Evolutionary conservation across 2,797 vertebrate species (phyloP).

Genomic region (Falco rusticolus): DNA sequence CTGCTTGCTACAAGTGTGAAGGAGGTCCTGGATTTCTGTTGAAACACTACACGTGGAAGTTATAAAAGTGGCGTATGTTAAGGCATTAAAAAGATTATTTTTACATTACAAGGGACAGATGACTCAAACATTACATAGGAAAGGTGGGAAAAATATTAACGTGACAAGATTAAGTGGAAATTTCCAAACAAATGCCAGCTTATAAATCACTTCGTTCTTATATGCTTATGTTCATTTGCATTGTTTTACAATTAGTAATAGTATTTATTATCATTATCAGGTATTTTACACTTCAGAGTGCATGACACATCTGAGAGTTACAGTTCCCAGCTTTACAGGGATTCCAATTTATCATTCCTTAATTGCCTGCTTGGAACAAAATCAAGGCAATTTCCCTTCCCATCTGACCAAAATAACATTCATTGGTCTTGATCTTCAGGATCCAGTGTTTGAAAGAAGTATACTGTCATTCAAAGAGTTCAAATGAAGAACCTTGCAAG

Average conservation of each 20-base stretch:
- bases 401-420: conserved; percentile 61
- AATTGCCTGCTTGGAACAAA: conserved; percentile 76
- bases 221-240: background rate
- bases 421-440: conserved; percentile 36
- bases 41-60: background rate
- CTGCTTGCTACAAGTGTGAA: background rate
- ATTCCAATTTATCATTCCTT: conserved; percentile 75
- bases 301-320: conserved; percentile 58
- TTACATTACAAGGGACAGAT: background rate
- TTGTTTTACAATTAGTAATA: conserved; percentile 52
- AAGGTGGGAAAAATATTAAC: background rate
- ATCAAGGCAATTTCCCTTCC: conserved; percentile 72
- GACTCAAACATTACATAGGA: background rate
- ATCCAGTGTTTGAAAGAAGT: conserved; percentile 8
- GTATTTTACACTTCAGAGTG: conserved; percentile 66
- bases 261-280: conserved; percentile 67
- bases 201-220: background rate
- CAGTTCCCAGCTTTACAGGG: conserved; percentile 35
- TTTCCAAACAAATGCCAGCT: background rate
- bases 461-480: background rate
- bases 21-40: background rate
- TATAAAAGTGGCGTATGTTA: background rate
- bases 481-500: background rate
- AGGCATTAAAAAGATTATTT: background rate
- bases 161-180: background rate